phyloP scores from a whole-genome alignment of 2,888 invertebrate species.

The Cantharis flavilabris region DNA sequence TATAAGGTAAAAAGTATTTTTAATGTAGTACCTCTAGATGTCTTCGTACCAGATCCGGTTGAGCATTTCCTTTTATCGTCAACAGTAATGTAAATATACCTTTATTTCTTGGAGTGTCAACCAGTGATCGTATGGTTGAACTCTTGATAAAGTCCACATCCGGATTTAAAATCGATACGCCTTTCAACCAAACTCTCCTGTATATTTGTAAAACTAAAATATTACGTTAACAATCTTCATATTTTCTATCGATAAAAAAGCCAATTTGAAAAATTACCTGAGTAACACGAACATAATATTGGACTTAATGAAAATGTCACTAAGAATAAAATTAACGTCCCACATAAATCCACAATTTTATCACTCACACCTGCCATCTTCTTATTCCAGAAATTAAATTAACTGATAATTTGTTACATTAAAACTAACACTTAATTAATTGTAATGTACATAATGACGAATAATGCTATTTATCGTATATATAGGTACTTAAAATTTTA shows the following conservation, averaged over 20 bases:
- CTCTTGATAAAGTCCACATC: conserved; percentile 51
- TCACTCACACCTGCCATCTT: background rate
- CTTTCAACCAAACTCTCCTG: conserved; percentile 46
- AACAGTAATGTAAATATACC: conserved; percentile 74
- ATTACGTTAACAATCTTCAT: background rate
- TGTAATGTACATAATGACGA: background rate
- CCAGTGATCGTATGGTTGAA: conserved; percentile 63
- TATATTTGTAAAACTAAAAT: conserved; percentile 45
- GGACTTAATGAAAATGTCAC: background rate
- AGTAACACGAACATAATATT: background rate
- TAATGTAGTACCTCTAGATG: conserved; percentile 49
- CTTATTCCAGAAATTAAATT: background rate
- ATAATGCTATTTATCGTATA: background rate
- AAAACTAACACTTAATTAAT: background rate
- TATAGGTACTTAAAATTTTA: background rate
- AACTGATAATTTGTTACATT: background rate
- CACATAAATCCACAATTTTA: background rate
- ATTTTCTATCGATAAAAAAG: background rate
- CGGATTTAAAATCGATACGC: conserved; percentile 47
- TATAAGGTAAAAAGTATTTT: background rate
- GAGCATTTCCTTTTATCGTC: conserved; percentile 61
- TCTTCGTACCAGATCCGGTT: conserved; percentile 49
- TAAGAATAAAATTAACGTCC: background rate
- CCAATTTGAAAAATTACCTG: background rate
- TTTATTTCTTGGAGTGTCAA: conserved; percentile 75